Percentiles rank a stretch among this genome's conserved stretches.
These are phyloP conservation scores for Theristicus caerulescens DNA, from an alignment of 2,113 vertebrate species.

Conservation along the genomic window DNA sequence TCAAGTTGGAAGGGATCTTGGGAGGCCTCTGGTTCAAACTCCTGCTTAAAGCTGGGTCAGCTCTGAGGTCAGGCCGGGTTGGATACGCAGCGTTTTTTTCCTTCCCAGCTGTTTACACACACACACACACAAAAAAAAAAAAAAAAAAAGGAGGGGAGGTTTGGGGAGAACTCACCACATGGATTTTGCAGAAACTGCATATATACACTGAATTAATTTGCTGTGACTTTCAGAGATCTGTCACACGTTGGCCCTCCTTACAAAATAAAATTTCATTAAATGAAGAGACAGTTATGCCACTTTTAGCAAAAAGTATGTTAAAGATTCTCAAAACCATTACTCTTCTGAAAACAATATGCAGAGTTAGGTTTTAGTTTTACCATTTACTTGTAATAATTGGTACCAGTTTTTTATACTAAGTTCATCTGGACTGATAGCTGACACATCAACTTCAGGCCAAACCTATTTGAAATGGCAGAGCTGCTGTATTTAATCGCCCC, in stretches of 20 bases:
- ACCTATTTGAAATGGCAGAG: conserved; percentile 53
- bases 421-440: conserved; percentile 53
- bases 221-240: not conserved
- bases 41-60: not conserved
- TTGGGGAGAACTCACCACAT: not conserved
- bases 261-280: not conserved
- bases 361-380: not conserved
- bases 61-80: not conserved
- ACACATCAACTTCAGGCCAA: conserved; percentile 47
- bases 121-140: too few relatives aligned
- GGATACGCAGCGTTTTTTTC: not conserved
- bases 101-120: not conserved
- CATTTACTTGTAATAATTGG: not conserved
- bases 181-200: not conserved
- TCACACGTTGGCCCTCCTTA: not conserved
- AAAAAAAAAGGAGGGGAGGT: accelerated
- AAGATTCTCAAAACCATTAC: not conserved
- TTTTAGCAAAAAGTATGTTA: not conserved
- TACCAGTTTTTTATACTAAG: not conserved
- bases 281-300: not conserved
- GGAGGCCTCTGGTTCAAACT: not conserved
- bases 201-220: not conserved
- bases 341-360: not conserved
- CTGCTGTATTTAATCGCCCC: conserved; percentile 22
- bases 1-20: not conserved